A percentile compares a stretch with the other conserved stretches of the same genome.
These are phyloP conservation scores for Nomada ferruginata DNA, from an alignment of 2,888 invertebrate species.

Conservation along the genomic window DNA sequence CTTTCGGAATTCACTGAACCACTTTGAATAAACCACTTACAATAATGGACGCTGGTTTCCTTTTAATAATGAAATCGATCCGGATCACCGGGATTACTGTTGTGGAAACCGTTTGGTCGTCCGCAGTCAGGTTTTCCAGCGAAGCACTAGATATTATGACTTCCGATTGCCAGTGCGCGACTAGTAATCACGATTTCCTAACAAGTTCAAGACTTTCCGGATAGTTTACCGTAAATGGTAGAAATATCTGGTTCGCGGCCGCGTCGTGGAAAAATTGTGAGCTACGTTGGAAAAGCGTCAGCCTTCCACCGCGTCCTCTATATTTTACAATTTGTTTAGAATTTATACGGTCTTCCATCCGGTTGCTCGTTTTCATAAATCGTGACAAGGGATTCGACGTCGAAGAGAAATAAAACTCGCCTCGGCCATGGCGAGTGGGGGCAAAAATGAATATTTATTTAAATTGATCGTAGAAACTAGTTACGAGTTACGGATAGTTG, in stretches of 20 bases:
- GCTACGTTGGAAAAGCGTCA: neutral
- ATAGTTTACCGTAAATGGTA: neutral
- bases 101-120: no score
- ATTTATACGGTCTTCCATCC: neutral
- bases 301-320: neutral
- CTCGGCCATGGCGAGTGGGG: no score
- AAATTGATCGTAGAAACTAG: no score
- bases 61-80: no score
- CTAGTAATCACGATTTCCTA: neutral
- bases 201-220: neutral
- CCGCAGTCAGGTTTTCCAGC: no score
- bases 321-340: neutral
- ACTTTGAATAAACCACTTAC: no score
- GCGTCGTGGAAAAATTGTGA: conserved; percentile 15
- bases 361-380: conserved; percentile 25
- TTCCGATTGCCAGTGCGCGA: neutral
- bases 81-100: no score
- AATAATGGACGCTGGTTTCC: no score
- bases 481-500: no score
- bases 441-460: no score
- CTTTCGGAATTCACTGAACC: no score
- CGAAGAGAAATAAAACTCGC: neutral
- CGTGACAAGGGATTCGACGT: conserved; percentile 1
- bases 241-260: neutral
- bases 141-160: no score